Base-by-base conservation (phyloP, 2,113 vertebrate species). In the Acrocephalus kingi region DNA sequence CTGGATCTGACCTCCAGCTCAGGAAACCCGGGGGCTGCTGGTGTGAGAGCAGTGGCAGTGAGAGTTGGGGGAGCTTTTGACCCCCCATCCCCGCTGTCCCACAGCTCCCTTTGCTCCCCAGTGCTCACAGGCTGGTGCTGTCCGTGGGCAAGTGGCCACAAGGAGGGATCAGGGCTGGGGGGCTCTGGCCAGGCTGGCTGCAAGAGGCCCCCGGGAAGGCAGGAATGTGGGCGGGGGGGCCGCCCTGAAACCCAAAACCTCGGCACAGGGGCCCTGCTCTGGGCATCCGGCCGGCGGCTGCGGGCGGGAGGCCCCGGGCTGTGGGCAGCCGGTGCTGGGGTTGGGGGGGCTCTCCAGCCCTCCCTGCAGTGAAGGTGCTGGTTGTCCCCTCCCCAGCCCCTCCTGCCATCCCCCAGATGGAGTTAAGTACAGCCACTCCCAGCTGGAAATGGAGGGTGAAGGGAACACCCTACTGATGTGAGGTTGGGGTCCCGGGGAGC, bases 181-280 rank as follows among this genome's bases (percentile, higher is more conserved):
- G 30, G 22, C 48, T 56, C 45, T n/a, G 64, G 59, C 63, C 33
- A 2, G n/a, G 52, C 56, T 33, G 89, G 67, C 83, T 71, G 52
- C 7, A 43, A 74, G 90, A 69, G 84, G 68, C 89, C 87, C 84
- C 63, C 0, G n/a, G 84, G 68, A 86, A 74, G 82, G 90, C 61
- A 79, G 90, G 95, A 95, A 93, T 93, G 95, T 15, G 8, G 84
- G 63, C 7, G 11, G 86, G 59, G 69, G 73, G 76, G 14, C 21
- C 0, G 18, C 46, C 37, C 73, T 87, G 95, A 95, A 95, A 96
- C 87, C 69, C 94, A 86, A 95, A 93, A 87, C 87, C 87, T 59
- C 59, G 0, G 71, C 18, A 33, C 46, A 28, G 87, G 64, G 77
- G 91, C 93, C 68, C 13, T 20, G 83, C 33, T 64, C 67, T 15